These are phyloP conservation scores for Blennius ocellaris DNA, from an alignment of 2,113 vertebrate species.

Conservation along the genomic window DNA sequence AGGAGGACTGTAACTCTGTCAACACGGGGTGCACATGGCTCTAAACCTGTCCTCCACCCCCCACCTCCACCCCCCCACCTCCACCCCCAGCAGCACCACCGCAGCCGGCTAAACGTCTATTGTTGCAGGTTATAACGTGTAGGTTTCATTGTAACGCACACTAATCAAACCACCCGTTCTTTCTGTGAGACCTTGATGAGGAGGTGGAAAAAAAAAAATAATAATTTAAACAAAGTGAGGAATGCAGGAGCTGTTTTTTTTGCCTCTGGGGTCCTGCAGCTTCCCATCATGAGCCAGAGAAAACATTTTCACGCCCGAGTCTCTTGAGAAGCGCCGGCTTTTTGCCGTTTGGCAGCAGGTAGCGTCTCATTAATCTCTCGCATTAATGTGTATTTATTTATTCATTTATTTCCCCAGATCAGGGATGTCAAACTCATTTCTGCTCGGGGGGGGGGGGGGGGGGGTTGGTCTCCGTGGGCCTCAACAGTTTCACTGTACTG, in stretches of 20 bases:
- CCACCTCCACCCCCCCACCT: too few relatives aligned
- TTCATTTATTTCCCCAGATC: slow-evolving; percentile 19
- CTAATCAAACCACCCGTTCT: slow-evolving; percentile 68
- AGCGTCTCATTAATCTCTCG: slow-evolving; percentile 32
- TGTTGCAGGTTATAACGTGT: slow-evolving; percentile 32
- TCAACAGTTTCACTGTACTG: too few relatives aligned
- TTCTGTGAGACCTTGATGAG: slow-evolving; percentile 23
- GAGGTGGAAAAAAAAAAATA: slow-evolving; percentile 25
- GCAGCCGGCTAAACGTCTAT: slow-evolving; percentile 32
- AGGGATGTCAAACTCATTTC: slow-evolving; percentile 2
- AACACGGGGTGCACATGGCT: slow-evolving; percentile 1
- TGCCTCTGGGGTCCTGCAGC: slow-evolving; percentile 40
- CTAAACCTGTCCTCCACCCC: neutral
- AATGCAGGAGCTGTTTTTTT: slow-evolving; percentile 50
- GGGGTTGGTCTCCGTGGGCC: too few relatives aligned
- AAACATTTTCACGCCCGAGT: slow-evolving; percentile 64
- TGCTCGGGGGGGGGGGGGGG: too few relatives aligned
- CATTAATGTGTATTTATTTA: slow-evolving; percentile 30
- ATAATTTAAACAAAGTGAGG: slow-evolving; percentile 67
- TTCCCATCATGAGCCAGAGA: slow-evolving; percentile 54
- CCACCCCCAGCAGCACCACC: slow-evolving; percentile 7
- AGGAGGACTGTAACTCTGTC: neutral
- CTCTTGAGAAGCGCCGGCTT: slow-evolving; percentile 32
- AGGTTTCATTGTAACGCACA: slow-evolving; percentile 46
- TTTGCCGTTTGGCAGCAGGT: slow-evolving; percentile 9